Conservation (phyloP, 2,113 vertebrate species). For the Myiagra hebetior region DNA sequence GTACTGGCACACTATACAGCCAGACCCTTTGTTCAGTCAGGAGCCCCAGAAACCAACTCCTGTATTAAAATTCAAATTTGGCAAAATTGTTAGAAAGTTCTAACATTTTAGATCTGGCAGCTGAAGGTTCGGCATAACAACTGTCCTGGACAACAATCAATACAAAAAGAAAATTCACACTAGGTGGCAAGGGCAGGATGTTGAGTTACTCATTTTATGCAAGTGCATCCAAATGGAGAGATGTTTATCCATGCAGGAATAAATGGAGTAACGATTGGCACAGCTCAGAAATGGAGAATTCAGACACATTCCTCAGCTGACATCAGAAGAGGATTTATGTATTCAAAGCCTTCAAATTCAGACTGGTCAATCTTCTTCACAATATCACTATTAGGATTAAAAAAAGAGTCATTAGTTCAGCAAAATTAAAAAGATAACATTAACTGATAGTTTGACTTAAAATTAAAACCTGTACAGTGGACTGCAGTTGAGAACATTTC, state of each 20-base stretch:
- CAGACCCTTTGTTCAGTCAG: not conserved
- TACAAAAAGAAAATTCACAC: conserved; percentile 33
- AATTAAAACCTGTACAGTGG: not conserved
- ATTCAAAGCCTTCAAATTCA: conserved; percentile 99
- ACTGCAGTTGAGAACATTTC: not conserved
- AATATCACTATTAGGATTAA: conserved; percentile 81
- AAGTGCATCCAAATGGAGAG: conserved; percentile 48
- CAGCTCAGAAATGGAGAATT: conserved; percentile 58
- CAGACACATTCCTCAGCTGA: conserved; percentile 98
- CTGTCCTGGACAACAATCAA: not conserved
- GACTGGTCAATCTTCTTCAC: conserved; percentile 99
- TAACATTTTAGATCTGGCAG: conserved; percentile 15
- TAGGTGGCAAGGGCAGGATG: conserved; percentile 39
- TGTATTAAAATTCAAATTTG: conserved; percentile 27
- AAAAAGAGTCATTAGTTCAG: not conserved
- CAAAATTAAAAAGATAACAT: not conserved
- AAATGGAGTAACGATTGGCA: conserved; percentile 60
- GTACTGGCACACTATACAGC: not conserved
- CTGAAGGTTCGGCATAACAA: not conserved
- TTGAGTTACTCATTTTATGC: conserved; percentile 22
- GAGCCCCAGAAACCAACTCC: not conserved
- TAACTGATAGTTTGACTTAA: not conserved
- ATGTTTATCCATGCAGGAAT: conserved; percentile 66
- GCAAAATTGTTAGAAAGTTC: conserved; percentile 22
- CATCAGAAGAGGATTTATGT: conserved; percentile 98